phyloP scores from a whole-genome alignment of 2,797 vertebrate genomes.

The Huso huso region DNA sequence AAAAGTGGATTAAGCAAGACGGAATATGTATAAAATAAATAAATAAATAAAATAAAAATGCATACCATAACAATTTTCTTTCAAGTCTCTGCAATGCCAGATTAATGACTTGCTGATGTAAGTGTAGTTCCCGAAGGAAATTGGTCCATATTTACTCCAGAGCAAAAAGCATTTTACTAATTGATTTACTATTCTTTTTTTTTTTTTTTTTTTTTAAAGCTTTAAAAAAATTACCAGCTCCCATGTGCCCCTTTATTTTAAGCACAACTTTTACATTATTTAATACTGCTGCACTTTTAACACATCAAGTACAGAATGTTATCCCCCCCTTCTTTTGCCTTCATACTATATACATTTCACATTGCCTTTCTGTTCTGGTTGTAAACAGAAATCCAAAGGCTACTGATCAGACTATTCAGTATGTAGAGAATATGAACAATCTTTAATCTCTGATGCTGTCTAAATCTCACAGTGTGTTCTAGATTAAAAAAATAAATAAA shows the following conservation, averaged over 20 bases:
- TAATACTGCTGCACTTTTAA: not conserved
- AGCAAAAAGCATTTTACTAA: not conserved
- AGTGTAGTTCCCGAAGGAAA: not conserved
- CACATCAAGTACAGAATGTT: too few relatives aligned
- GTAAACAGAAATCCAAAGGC: too few relatives aligned
- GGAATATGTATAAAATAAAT: too few relatives aligned
- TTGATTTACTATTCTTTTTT: too few relatives aligned
- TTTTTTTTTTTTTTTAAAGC: too few relatives aligned
- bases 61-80: too few relatives aligned
- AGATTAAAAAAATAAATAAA: slow-evolving; percentile 16
- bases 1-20: too few relatives aligned
- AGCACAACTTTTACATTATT: slow-evolving; percentile 3
- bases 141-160: too few relatives aligned
- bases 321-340: not conserved
- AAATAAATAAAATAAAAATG: too few relatives aligned
- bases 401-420: not conserved
- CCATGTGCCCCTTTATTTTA: not conserved
- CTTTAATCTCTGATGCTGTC: not conserved
- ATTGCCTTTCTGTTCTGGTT: too few relatives aligned
- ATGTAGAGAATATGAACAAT: not conserved
- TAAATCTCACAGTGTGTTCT: slow-evolving; percentile 32
- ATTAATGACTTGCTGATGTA: slow-evolving; percentile 10
- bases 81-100: not conserved
- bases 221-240: not conserved
- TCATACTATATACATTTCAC: too few relatives aligned